Base-by-base conservation (phyloP, 2,113 vertebrate genomes). In the Anarrhichthys ocellatus region DNA sequence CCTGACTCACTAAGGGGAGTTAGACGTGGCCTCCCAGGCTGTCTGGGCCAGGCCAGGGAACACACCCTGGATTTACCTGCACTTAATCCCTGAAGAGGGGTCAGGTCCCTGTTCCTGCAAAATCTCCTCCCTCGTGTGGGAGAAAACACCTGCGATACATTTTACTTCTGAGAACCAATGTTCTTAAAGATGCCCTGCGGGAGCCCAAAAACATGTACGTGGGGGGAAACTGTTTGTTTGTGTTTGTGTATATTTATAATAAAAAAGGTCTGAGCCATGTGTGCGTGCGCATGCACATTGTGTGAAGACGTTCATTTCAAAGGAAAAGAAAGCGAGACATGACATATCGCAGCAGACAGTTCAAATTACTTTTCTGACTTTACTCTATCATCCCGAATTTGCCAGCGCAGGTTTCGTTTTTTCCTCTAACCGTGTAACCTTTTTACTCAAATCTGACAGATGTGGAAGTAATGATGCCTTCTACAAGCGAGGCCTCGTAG, bases 391-490 rank as follows among this genome's bases (percentile, higher is more conserved):
- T 90, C 76, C 52, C 73, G 81, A 85, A 88, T 91, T 92, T 92
- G 83, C 88, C 82, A 24, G 27, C 32, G 32, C 56, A 78, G 72
- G 86, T 69, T 78, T 80, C 68, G 83, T 62, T 63, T 65, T 62
- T 77, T 73, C 77, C 61, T 71, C 85, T 76, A 73, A 82, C 81
- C 73, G 56, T 84, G 84, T 90, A 88, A 88, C 87, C 86, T 91
- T 90, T 46, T 93, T 88, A 87, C 90, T 90, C 87, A 90, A 91
- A 89, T 80, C 85, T 91, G 91, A 93, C 92, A 92, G 87, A 91
- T 88, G 89, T 82, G 85, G 80, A 88, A 89, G 91, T 91, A 91
- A 91, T 88, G 87, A 93, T 89, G 86, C 88, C 91, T 87, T 72
- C 87, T 81, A 84, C 87, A 87, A 90, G 91, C 40, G n/a, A 40